Conservation (phyloP, 2,888 invertebrate species). For the Napeogenes inachia region DNA sequence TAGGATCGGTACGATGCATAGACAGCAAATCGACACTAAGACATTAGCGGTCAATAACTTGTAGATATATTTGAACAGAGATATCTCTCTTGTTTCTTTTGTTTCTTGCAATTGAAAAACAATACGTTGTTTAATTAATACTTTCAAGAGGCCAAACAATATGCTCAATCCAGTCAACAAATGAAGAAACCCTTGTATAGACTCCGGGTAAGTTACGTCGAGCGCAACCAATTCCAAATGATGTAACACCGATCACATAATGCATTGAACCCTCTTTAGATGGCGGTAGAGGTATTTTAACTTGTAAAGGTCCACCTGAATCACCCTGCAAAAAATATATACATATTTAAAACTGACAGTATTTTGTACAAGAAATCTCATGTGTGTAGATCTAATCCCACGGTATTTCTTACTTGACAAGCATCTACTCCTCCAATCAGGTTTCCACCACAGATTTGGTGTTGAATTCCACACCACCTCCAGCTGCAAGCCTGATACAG, state of each 20-base stretch:
- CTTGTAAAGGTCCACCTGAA: conserved; percentile 83
- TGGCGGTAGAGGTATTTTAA: conserved; percentile 42
- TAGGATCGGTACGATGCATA: too few species aligned
- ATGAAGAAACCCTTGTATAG: conserved; percentile 53
- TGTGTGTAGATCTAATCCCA: not conserved
- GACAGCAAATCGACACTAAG: too few species aligned
- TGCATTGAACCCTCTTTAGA: conserved; percentile 41
- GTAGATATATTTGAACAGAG: too few species aligned
- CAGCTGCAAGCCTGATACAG: conserved; percentile 32
- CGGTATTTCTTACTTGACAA: conserved; percentile 27
- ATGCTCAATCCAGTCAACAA: conserved; percentile 55
- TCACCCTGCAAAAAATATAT: conserved; percentile 75
- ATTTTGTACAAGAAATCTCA: not conserved
- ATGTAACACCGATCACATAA: conserved; percentile 55
- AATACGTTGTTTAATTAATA: not conserved
- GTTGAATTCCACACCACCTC: conserved; percentile 33
- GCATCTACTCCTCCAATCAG: conserved; percentile 33
- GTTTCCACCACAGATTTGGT: conserved; percentile 35
- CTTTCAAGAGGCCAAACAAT: conserved; percentile 44
- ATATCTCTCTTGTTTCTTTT: too few species aligned
- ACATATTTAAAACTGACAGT: not conserved
- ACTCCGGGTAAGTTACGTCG: conserved; percentile 48
- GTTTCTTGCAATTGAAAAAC: too few species aligned
- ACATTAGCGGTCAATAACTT: too few species aligned
- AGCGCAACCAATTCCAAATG: conserved; percentile 56